Percentiles rank a stretch among this genome's conserved stretches.
Conservation (phyloP, 2,797 vertebrate genomes). For the Emys orbicularis region DNA sequence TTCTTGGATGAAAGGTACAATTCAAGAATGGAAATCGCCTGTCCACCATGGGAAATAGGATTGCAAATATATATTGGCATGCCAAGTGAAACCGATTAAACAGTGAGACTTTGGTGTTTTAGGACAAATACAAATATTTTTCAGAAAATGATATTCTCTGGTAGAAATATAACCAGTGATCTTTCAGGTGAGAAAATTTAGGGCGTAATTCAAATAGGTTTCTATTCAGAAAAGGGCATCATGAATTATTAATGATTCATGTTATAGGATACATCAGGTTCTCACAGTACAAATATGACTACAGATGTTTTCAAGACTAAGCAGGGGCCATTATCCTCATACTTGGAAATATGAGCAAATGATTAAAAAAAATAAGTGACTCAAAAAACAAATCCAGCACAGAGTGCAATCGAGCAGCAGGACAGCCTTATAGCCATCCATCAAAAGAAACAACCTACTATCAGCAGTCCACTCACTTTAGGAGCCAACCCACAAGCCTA, state of each 20-base stretch:
- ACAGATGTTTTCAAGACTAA: background rate
- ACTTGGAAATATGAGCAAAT: background rate
- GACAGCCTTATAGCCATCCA: background rate
- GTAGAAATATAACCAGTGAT: background rate
- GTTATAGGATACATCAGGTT: background rate
- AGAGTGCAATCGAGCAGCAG: constrained; percentile 2
- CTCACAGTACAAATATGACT: background rate
- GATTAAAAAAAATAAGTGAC: background rate
- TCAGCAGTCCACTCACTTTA: constrained; percentile 16
- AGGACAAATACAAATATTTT: background rate
- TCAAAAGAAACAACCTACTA: constrained; percentile 47
- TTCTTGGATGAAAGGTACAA: background rate
- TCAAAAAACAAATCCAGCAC: background rate
- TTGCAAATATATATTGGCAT: background rate
- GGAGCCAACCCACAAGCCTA: constrained; percentile 46
- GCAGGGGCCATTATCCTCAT: background rate
- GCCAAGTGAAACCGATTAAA: background rate
- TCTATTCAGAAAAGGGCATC: background rate
- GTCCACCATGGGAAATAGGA: background rate
- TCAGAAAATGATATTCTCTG: background rate
- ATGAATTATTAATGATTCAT: background rate
- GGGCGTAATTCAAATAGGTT: background rate
- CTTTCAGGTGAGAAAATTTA: background rate
- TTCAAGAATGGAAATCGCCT: too few species aligned
- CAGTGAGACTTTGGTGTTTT: background rate